Base-by-base conservation (phyloP, 2,888 invertebrate genomes). In the Ferdinandea cuprea region DNA sequence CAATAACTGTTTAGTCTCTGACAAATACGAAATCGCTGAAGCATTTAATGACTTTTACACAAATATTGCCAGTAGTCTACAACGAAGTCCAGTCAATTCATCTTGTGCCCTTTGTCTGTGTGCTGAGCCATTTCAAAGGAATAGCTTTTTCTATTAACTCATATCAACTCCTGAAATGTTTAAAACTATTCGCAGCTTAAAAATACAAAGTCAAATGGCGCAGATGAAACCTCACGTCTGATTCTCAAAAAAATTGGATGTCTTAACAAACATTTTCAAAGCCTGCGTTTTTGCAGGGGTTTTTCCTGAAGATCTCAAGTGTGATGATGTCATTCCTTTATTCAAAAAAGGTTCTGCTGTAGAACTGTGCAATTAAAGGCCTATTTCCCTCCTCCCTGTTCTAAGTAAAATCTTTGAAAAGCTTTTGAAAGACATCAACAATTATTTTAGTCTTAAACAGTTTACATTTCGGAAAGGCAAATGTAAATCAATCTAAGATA, bases 321-420 rank as follows among this genome's bases (percentile, higher is more conserved):
- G 48, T 63, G 46, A 32, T 21, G 63, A 46, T 63, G 63, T 48
- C 1, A 35, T 63, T 1, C 46, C 48, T 9, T 25, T 63, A 15
- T 32, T 32, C 30, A 46, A 46, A 46, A 61, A 61, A n/a, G 32
- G 32, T 32, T 61, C 35, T 48, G 30, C 25, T 25, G 25, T 15
- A 15, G 54, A 56, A 11, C 1, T 37, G n/a, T 7, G 54, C 21
- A 56, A 56, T 21, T 56, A 40, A 1, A 40, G 40, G 37, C 35
- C 19, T 6, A 54, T 54, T 21, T 48, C 48, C 1, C 21, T 37
- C 1, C 32, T 46, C 7, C 35, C 35, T 13, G 46, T 25, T 0
- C 3, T 35, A 9, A 37, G 48, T 25, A 66, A 42, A 4, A 17
- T 21, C 1, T 58, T 58, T 9, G 58, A 58, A 40, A 58, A 58